Conservation (phyloP, 2,113 vertebrate species). For the Chascanopsetta lugubris region DNA sequence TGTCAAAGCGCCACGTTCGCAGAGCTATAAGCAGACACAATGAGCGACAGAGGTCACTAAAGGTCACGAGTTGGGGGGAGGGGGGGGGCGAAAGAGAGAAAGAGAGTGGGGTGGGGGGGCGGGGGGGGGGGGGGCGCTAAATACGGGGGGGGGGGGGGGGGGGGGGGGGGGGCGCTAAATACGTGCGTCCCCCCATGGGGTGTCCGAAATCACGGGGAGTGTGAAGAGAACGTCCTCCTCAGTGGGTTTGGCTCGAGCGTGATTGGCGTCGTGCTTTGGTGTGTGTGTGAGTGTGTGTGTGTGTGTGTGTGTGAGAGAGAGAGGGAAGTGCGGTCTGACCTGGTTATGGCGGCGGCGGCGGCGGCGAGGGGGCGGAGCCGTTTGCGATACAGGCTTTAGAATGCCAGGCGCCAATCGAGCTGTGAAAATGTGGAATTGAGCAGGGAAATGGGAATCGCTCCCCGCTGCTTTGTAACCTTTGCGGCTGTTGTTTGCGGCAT, state of each 20-base stretch:
- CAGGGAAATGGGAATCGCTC: constrained; percentile 78
- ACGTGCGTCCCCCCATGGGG: not conserved
- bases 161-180: not conserved
- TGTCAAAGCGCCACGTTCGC: constrained; percentile 16
- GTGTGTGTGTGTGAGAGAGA: constrained; percentile 11
- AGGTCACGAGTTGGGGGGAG: too few relatives aligned
- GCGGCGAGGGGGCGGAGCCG: constrained; percentile 41
- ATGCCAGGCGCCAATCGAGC: constrained; percentile 75
- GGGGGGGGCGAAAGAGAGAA: too few relatives aligned
- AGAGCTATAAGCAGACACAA: not conserved
- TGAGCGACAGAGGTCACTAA: constrained; percentile 24
- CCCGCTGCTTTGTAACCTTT: constrained; percentile 61
- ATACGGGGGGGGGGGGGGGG: not conserved
- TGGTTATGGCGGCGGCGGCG: constrained; percentile 58
- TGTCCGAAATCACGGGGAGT: not conserved
- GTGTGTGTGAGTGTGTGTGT: constrained; percentile 5
- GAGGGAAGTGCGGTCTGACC: constrained; percentile 47
- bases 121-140: not conserved
- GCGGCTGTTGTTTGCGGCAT: constrained; percentile 64
- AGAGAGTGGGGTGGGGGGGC: not conserved
- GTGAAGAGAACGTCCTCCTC: constrained; percentile 11
- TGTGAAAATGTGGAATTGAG: constrained; percentile 81
- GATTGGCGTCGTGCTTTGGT: constrained; percentile 18
- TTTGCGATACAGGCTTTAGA: constrained; percentile 66
- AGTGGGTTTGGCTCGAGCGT: not conserved